Evolutionary conservation across 1,140 invertebrate genomes (phyloP), one percentile per base, ranked within the genome.

Genomic region (Laupala kohalensis): DNA sequence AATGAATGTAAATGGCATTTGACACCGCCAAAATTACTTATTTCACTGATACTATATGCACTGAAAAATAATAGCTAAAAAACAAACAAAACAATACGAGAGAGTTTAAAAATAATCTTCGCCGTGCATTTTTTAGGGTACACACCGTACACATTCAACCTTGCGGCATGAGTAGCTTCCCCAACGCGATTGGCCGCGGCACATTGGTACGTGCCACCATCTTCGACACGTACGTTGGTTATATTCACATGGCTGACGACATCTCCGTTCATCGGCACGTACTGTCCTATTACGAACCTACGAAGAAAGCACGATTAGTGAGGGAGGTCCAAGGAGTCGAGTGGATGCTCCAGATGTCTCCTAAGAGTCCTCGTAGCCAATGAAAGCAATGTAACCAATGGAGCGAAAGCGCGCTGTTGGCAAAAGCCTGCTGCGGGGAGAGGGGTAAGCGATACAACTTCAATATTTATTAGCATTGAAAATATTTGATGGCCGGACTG

Each of bases 151-250:
- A 85, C 82, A 74, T 84, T 83, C 24, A 85, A 75, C 71, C 78
- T 78, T 6, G 79, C 79, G 5, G 76, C 77, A 74, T 85, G 80
- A n/a, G 74, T 73, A 9, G 78, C 78, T 23, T 73, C 73, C 9
- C 81, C 82, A 19, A 81, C 78, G n/a, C 78, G 74, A 75, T 84
- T 84, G 12, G 72, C 77, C 3, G 82, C 83, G 13, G 75, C 74
- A 74, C 84, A 86, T 28, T 75, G 73, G 74, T 84, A 85, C 67
- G 79, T 77, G 13, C 84, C 84, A 28, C 83, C 83, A 72, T 83
- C 81, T 69, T 81, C 75, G 0, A 83, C 77, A 19, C 77, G 74
- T 5, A 83, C 79, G 23, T 77, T 79, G 6, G 79, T 81, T n/a
- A 84, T 81, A 75, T 85, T 84, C 23, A 80, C 77, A 69, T 78